Conservation (phyloP, 2,113 vertebrate genomes). For the Brienomyrus brachyistius region DNA sequence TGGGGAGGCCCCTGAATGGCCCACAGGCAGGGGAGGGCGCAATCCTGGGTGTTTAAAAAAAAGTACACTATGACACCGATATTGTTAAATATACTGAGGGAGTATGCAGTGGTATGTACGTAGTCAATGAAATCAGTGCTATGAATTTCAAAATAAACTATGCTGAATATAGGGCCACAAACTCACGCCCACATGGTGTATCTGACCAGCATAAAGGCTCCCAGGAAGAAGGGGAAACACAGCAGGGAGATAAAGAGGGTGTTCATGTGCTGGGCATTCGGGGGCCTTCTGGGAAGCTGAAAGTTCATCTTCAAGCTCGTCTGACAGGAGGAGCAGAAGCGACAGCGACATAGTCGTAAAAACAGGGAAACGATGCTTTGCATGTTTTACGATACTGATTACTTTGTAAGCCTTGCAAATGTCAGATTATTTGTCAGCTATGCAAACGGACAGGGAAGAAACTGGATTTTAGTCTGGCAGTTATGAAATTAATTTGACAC, state of each 20-base stretch:
- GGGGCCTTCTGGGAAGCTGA: constrained; percentile 69
- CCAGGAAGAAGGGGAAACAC: constrained; percentile 77
- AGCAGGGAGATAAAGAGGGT: constrained; percentile 68
- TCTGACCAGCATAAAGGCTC: constrained; percentile 55
- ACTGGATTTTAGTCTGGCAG: neutral
- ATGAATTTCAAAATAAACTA: neutral
- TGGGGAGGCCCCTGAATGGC: constrained; percentile 69
- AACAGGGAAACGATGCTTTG: neutral
- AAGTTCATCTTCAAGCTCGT: constrained; percentile 74
- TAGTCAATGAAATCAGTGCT: neutral
- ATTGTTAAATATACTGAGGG: neutral
- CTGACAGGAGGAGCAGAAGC: constrained; percentile 43
- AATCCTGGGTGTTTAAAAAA: constrained; percentile 53
- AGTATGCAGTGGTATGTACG: neutral
- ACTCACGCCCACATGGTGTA: constrained; percentile 76
- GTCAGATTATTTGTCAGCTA: neutral
- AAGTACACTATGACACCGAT: neutral
- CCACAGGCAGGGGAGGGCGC: constrained; percentile 72
- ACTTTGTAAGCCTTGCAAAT: neutral
- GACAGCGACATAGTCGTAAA: neutral
- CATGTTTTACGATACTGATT: neutral
- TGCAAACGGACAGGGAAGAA: neutral
- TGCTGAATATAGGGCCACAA: neutral
- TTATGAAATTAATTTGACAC: neutral
- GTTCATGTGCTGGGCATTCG: constrained; percentile 73